Conservation (phyloP, 2,113 vertebrate species). For the Siniperca chuatsi region DNA sequence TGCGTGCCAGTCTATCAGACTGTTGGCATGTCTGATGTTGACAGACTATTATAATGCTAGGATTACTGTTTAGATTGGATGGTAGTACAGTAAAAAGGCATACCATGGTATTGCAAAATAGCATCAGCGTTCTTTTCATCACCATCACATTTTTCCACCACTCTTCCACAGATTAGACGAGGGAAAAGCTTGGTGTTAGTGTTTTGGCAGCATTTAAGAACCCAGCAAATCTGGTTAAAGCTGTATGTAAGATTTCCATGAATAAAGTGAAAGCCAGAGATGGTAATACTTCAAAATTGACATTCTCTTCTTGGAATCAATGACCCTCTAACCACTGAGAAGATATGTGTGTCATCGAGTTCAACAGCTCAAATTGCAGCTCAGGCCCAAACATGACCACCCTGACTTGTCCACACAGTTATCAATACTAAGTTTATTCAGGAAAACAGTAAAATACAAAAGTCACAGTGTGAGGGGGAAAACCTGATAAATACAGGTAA, state of each 20-base stretch:
- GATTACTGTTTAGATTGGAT: slow-evolving; percentile 44
- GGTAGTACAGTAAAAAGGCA: slow-evolving; percentile 13
- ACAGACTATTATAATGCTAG: slow-evolving; percentile 33
- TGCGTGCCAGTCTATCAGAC: slow-evolving; percentile 32
- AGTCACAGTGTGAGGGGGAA: background rate
- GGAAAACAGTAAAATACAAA: background rate
- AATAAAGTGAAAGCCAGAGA: slow-evolving; percentile 9
- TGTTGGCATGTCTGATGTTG: slow-evolving; percentile 39
- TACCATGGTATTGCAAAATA: background rate
- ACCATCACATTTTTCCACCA: background rate
- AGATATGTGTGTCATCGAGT: background rate
- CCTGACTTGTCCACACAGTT: background rate
- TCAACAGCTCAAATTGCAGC: background rate
- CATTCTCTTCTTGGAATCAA: background rate
- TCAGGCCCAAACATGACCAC: background rate
- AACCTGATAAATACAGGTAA: background rate
- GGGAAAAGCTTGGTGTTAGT: background rate
- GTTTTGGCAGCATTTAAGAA: slow-evolving; percentile 17
- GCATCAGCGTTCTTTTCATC: slow-evolving; percentile 20
- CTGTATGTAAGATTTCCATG: background rate
- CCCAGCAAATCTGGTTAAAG: slow-evolving; percentile 8
- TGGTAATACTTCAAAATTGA: slow-evolving; percentile 20
- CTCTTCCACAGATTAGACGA: background rate
- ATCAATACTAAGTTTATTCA: background rate
- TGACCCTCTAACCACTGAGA: slow-evolving; percentile 6